Conservation (phyloP, 2,888 invertebrate species). For the Heteropelma amictum region DNA sequence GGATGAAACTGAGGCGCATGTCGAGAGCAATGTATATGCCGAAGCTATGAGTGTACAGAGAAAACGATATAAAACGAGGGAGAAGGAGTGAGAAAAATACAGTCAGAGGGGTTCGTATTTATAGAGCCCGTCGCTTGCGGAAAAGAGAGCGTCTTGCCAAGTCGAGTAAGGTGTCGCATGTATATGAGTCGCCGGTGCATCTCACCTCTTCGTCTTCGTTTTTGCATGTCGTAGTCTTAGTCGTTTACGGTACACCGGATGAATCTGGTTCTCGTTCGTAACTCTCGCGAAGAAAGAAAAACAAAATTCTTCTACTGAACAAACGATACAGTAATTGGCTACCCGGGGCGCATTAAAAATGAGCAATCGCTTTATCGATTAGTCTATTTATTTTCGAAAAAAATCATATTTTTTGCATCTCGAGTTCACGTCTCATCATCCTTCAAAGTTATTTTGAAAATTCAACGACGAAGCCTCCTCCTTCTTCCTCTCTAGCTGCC, state of each 20-base stretch:
- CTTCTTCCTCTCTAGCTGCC: no score
- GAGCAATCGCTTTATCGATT: no score
- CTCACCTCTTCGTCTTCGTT: constrained; percentile 29
- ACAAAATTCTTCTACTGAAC: neutral
- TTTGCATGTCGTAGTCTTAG: constrained; percentile 42
- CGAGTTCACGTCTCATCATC: neutral
- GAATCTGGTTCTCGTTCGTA: constrained; percentile 67
- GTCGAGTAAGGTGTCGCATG: constrained; percentile 73
- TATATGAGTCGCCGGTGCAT: constrained; percentile 52
- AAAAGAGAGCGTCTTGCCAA: constrained; percentile 71
- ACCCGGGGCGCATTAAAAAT: neutral
- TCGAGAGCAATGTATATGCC: constrained; percentile 38
- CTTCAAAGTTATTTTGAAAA: no score
- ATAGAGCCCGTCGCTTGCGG: constrained; percentile 63
- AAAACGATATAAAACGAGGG: constrained; percentile 2
- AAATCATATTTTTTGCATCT: neutral
- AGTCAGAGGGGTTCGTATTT: constrained; percentile 45
- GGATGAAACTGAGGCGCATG: constrained; percentile 32
- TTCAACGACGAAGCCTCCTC: no score
- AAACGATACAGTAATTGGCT: neutral
- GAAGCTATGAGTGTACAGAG: constrained; percentile 45
- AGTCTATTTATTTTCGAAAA: no score
- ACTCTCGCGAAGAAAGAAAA: constrained; percentile 24
- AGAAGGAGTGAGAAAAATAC: neutral
- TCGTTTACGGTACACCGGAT: constrained; percentile 61